phyloP scores from a whole-genome alignment of 2,113 vertebrate genomes.

The Mola mola region DNA sequence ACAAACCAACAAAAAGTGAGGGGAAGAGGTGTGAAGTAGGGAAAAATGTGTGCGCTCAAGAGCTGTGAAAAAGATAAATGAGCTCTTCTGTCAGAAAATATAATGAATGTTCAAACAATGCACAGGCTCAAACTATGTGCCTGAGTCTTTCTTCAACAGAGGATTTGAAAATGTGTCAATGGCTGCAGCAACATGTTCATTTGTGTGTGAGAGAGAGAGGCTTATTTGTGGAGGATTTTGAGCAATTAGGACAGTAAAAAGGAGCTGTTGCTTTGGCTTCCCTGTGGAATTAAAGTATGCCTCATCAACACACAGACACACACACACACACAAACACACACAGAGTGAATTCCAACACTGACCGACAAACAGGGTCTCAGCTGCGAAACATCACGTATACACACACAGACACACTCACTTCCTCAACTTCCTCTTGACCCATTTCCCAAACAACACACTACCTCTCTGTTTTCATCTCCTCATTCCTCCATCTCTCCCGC shows the following conservation, averaged over 20 bases:
- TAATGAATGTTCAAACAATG: slow-evolving; percentile 33
- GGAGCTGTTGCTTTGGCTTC: slow-evolving; percentile 51
- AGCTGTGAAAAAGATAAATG: slow-evolving; percentile 8
- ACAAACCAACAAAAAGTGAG: too few relatives aligned
- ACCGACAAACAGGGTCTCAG: slow-evolving; percentile 40
- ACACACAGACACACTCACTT: slow-evolving; percentile 26
- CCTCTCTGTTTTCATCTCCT: slow-evolving; percentile 23
- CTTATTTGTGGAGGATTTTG: slow-evolving; percentile 56
- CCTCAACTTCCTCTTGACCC: slow-evolving; percentile 68
- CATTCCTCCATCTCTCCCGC: slow-evolving; percentile 9
- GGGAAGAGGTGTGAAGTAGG: not conserved
- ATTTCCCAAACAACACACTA: slow-evolving; percentile 61
- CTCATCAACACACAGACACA: slow-evolving; percentile 43
- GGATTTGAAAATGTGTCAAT: slow-evolving; percentile 13
- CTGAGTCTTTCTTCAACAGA: slow-evolving; percentile 23
- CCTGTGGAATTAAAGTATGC: slow-evolving; percentile 67
- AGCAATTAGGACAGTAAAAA: slow-evolving; percentile 69
- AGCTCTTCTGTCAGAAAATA: slow-evolving; percentile 10
- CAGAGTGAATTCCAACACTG: slow-evolving; percentile 53
- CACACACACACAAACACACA: slow-evolving; percentile 30
- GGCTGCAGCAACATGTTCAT: not conserved
- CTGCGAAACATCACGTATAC: slow-evolving; percentile 42
- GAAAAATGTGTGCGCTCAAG: not conserved
- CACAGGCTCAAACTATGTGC: slow-evolving; percentile 12
- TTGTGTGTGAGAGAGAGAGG: slow-evolving; percentile 1